A percentile compares a stretch with the other conserved stretches of the same genome.
Conservation (phyloP, 2,797 vertebrate genomes). For the Sebastes hubbsi region DNA sequence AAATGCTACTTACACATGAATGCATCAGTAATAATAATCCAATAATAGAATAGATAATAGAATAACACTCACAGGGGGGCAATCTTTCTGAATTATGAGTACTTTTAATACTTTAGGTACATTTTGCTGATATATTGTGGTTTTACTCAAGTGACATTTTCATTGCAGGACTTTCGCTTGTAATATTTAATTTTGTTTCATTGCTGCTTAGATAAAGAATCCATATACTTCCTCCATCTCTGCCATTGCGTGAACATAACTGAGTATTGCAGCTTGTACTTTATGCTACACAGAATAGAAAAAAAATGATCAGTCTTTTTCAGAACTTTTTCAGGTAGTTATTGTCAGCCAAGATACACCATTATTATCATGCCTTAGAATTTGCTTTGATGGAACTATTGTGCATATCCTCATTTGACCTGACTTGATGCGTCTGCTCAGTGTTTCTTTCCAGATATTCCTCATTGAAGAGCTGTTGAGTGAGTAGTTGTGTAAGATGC, state of each 20-base stretch:
- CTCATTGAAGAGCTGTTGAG: conserved; percentile 38
- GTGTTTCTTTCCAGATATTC: conserved; percentile 15
- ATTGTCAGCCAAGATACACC: neutral
- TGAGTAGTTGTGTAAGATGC: conserved; percentile 9
- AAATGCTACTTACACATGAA: neutral
- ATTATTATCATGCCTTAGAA: neutral
- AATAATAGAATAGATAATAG: neutral
- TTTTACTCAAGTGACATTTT: neutral
- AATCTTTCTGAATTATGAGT: neutral
- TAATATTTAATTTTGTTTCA: neutral
- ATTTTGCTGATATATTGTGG: neutral
- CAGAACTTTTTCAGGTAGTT: neutral
- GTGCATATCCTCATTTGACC: conserved; percentile 7
- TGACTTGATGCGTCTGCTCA: neutral
- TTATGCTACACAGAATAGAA: neutral
- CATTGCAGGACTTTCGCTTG: neutral
- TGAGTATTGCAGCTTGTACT: neutral
- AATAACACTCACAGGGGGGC: neutral
- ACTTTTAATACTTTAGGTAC: neutral
- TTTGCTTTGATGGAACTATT: conserved; percentile 9
- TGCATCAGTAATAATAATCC: neutral
- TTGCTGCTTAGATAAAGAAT: neutral
- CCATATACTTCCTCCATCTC: neutral
- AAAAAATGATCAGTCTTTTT: neutral
- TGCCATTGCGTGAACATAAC: neutral